These are phyloP conservation scores for Apodemus sylvaticus DNA, from an alignment of 2,113 vertebrate genomes.

Conservation along the genomic window DNA sequence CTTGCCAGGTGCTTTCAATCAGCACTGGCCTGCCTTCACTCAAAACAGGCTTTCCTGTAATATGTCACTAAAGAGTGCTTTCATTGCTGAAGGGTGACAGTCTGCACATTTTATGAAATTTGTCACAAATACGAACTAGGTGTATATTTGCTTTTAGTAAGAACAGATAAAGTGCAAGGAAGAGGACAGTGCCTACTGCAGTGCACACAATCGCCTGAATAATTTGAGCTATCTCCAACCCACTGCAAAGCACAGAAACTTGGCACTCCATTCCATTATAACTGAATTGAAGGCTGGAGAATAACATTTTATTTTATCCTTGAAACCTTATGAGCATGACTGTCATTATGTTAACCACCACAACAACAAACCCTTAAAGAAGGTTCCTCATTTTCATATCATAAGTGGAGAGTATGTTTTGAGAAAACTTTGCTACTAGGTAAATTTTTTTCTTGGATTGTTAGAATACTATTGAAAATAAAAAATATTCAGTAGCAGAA, in stretches of 20 bases:
- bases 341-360: not conserved
- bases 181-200: not conserved
- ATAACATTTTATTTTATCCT: conserved; percentile 30
- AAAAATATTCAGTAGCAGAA: not conserved
- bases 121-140: not conserved
- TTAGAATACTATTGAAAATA: not conserved
- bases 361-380: not conserved
- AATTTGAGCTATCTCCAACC: conserved; percentile 50
- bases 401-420: not conserved
- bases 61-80: conserved; percentile 10
- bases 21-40: not conserved
- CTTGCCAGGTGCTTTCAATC: not conserved
- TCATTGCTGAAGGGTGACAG: not conserved
- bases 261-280: conserved; percentile 16
- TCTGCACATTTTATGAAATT: conserved; percentile 40
- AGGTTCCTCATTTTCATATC: not conserved
- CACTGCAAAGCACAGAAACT: not conserved
- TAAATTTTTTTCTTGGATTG: not conserved
- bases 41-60: not conserved
- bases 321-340: conserved; percentile 25
- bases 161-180: conserved; percentile 20
- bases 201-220: not conserved
- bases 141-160: conserved; percentile 53
- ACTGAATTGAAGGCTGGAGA: conserved; percentile 39
- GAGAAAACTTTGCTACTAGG: not conserved